Base-by-base conservation (phyloP, 2,888 invertebrate genomes). In the Lepeophtheirus nordmannii region DNA sequence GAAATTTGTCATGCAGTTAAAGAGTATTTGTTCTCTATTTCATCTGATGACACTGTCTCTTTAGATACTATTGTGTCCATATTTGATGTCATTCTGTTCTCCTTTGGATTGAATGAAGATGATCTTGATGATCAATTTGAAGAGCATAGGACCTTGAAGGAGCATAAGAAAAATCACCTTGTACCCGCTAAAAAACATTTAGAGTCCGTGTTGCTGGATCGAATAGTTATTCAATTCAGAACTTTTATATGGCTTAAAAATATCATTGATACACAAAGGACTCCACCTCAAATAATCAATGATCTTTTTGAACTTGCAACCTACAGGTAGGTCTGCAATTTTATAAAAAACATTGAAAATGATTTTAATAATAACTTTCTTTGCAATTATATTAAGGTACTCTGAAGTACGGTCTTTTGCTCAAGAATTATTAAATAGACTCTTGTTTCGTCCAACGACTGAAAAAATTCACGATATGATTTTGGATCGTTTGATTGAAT, bases 61-160 rank as follows among this genome's bases (percentile, higher is more conserved):
- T 39, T 65, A 38, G 23, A 17, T 39, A 37, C 58, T 39, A 38
- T 65, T 9, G 22, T 58, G 38, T 17, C 22, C 58, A n/a, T 65
- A 20, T 65, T 56, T 58, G 65, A 65, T 10, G 12, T 10, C 38
- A n/a, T 65, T 12, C 58, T 65, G 1, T 65, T 65, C 58, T 65
- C 57, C 22, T 65, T 58, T 38, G 65, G 65, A 23, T 17, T 65
- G 58, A 57, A 65, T 20, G 65, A 65, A 23, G 65, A 65, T 20
- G 65, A 65, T 38, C 22, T 65, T 14, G 38, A 57, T 11, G 65
- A 65, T 30, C 65, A 65, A 11, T 23, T 65, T 17, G 65, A 65
- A 58, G 65, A 65, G 12, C 65, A 58, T 12, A 22, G 57, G 2
- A 23, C 57, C 1, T n/a, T 57, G 12, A 65, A 65, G 40, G 22